phyloP scores from a whole-genome alignment of 2,888 invertebrate genomes.

The Lasioglossum lativentre region DNA sequence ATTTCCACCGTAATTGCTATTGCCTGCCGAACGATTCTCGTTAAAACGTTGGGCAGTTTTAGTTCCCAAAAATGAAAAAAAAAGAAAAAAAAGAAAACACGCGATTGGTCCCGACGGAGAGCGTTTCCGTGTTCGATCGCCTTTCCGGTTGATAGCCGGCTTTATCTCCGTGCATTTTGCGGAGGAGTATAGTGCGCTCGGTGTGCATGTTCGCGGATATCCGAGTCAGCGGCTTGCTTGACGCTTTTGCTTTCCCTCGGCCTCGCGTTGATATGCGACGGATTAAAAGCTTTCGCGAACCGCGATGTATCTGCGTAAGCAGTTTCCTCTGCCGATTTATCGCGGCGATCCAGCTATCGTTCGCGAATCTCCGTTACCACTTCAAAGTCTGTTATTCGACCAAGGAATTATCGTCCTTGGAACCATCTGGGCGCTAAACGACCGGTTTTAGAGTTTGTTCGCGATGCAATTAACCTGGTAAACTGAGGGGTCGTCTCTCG shows the following conservation, averaged over 20 bases:
- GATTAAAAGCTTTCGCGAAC: constrained; percentile 47
- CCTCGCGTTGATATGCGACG: constrained; percentile 26
- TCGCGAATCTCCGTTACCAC: background rate
- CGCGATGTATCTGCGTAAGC: constrained; percentile 49
- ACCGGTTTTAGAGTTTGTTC: too few relatives aligned
- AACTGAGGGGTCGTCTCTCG: too few relatives aligned
- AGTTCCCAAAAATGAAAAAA: background rate
- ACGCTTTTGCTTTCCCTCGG: constrained; percentile 1
- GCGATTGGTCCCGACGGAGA: background rate
- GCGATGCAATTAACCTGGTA: too few relatives aligned
- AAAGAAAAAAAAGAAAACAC: background rate
- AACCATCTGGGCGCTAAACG: too few relatives aligned
- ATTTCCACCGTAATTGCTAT: background rate
- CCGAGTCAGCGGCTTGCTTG: constrained; percentile 18
- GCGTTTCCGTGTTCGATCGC: background rate
- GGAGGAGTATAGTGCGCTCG: background rate
- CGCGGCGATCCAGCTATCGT: constrained; percentile 7
- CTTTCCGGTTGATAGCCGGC: background rate
- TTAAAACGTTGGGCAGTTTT: background rate
- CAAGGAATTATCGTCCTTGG: background rate
- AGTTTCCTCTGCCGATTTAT: constrained; percentile 46
- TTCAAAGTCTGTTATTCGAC: background rate
- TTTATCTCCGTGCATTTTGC: background rate
- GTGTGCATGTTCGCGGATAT: constrained; percentile 18
- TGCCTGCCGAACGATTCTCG: background rate